Conservation (phyloP, 2,113 vertebrate genomes). For the Anas platyrhynchos region DNA sequence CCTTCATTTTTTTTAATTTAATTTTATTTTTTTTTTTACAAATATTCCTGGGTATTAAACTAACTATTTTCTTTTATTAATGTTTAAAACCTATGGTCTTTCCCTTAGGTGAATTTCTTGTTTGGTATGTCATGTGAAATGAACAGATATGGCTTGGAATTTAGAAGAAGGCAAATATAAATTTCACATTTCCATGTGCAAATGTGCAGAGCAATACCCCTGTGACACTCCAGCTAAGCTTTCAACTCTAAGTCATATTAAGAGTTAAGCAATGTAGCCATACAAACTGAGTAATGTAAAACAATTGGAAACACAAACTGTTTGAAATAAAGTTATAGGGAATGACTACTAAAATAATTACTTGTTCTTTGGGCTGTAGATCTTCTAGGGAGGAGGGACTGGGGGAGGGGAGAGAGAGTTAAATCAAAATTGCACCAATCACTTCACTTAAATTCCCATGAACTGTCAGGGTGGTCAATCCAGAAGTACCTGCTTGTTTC, state of each 20-base stretch:
- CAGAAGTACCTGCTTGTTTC: background rate
- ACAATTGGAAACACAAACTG: background rate
- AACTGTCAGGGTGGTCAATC: background rate
- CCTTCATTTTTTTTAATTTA: background rate
- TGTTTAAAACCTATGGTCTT: background rate
- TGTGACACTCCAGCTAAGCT: background rate
- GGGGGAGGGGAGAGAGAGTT: background rate
- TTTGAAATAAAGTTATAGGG: background rate
- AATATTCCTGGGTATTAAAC: background rate
- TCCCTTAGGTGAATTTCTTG: background rate
- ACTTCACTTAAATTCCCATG: background rate
- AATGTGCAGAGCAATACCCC: background rate
- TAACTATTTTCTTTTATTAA: background rate
- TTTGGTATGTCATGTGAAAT: fast-evolving
- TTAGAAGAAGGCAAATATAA: background rate
- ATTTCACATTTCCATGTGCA: background rate
- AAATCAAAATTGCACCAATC: background rate
- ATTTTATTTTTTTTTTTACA: background rate
- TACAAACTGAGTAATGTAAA: background rate
- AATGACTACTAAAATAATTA: background rate
- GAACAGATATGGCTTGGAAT: background rate
- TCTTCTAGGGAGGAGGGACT: background rate
- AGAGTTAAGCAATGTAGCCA: background rate
- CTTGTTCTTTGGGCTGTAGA: background rate
- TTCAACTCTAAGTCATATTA: background rate